These are phyloP conservation scores for Aphodius sticticus DNA, from an alignment of 2,888 invertebrate species.

Conservation along the genomic window DNA sequence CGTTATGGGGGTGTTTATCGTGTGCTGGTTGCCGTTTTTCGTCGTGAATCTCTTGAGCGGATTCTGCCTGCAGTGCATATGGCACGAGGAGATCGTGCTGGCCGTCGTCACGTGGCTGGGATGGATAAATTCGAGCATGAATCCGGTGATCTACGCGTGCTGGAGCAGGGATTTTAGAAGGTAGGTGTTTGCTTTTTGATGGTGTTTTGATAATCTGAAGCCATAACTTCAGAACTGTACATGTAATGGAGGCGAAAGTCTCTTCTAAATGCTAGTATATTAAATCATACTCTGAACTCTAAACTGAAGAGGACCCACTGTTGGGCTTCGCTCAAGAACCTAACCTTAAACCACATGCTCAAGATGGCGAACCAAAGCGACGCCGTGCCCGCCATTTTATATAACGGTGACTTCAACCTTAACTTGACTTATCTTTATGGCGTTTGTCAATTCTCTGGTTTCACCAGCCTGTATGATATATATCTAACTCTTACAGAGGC, in stretches of 20 bases:
- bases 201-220: not conserved
- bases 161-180: conserved; percentile 97
- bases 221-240: no score
- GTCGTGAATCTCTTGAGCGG: conserved; percentile 93
- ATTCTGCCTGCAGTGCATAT: conserved; percentile 86
- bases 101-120: conserved; percentile 94
- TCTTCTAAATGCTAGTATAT: no score
- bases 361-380: no score
- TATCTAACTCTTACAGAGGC: not conserved
- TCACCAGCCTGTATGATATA: not conserved
- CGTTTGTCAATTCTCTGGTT: not conserved
- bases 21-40: conserved; percentile 98
- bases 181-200: conserved; percentile 62
- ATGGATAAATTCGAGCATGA: conserved; percentile 96
- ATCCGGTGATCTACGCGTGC: conserved; percentile 98
- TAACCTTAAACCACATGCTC: no score
- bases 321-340: no score
- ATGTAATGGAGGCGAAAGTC: no score
- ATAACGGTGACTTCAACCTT: not conserved
- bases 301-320: no score
- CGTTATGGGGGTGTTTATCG: conserved; percentile 96
- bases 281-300: no score
- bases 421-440: not conserved
- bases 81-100: conserved; percentile 86
- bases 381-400: not conserved